phyloP scores from a whole-genome alignment of 1,140 invertebrate species.

The Coenobita brevimanus region DNA sequence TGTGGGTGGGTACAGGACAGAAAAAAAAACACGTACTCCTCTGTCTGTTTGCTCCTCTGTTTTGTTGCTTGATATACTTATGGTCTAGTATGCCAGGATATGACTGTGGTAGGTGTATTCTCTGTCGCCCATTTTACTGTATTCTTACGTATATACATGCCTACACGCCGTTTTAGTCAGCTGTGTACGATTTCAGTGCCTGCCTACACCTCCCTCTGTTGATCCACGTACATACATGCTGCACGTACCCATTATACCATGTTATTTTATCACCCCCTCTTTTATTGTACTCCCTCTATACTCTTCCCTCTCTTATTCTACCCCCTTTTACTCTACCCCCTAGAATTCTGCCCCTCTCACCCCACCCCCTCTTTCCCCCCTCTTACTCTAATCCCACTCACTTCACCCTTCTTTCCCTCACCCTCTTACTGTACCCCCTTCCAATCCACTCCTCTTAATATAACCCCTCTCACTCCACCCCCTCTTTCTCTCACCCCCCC shows the following conservation, averaged over 20 bases:
- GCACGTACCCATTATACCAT: too few relatives aligned
- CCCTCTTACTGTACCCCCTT: not conserved
- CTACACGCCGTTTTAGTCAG: too few relatives aligned
- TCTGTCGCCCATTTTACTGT: too few relatives aligned
- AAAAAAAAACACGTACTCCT: too few relatives aligned
- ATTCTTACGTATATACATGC: too few relatives aligned
- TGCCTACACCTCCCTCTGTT: not conserved
- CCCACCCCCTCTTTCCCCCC: not conserved
- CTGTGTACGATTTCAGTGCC: not conserved
- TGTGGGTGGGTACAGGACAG: slow-evolving; percentile 82
- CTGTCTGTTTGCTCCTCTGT: too few relatives aligned
- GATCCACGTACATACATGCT: too few relatives aligned
- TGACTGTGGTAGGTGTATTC: too few relatives aligned
- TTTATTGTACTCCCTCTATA: slow-evolving; percentile 25
- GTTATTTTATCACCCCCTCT: too few relatives aligned
- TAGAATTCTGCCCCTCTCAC: not conserved
- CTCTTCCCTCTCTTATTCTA: not conserved
- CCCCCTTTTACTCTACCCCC: not conserved
- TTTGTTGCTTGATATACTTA: too few relatives aligned
- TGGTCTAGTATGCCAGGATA: too few relatives aligned
- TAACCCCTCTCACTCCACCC: not conserved
- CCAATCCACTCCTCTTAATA: not conserved
- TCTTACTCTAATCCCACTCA: not conserved
- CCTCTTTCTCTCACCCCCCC: not conserved
- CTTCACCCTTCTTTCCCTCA: not conserved